Conservation (phyloP, 2,797 vertebrate species). For the Garrulus glandarius region DNA sequence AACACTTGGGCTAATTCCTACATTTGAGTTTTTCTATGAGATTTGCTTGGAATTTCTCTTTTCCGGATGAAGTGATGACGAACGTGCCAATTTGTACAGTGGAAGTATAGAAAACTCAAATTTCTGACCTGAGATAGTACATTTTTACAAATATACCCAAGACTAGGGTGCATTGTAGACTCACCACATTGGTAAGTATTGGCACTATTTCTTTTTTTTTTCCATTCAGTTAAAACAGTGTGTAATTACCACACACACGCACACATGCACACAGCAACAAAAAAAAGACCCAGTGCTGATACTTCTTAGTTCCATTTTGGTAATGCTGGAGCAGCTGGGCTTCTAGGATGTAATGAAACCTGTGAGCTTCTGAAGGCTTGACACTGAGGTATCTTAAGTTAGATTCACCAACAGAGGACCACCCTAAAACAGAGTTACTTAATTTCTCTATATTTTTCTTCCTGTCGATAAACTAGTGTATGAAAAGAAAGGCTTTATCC, state of each 20-base stretch:
- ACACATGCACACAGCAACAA: too few relatives aligned
- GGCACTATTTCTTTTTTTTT: neutral
- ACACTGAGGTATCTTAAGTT: neutral
- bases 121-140: neutral
- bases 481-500: neutral
- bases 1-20: neutral
- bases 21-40: neutral
- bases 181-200: too few relatives aligned
- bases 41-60: neutral
- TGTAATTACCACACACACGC: neutral
- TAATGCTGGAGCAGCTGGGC: neutral
- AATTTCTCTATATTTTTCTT: neutral
- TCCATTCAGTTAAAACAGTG: neutral
- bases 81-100: neutral
- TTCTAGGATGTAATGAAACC: neutral
- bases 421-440: neutral
- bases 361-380: neutral
- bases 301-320: neutral
- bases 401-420: accelerated
- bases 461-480: neutral
- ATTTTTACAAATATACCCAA: neutral
- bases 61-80: neutral
- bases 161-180: neutral
- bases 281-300: accelerated
- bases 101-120: neutral